A percentile compares a stretch with the other conserved stretches of the same genome.
phyloP scores from a whole-genome alignment of 1,140 invertebrate genomes.

The Diachasma alloeum region DNA sequence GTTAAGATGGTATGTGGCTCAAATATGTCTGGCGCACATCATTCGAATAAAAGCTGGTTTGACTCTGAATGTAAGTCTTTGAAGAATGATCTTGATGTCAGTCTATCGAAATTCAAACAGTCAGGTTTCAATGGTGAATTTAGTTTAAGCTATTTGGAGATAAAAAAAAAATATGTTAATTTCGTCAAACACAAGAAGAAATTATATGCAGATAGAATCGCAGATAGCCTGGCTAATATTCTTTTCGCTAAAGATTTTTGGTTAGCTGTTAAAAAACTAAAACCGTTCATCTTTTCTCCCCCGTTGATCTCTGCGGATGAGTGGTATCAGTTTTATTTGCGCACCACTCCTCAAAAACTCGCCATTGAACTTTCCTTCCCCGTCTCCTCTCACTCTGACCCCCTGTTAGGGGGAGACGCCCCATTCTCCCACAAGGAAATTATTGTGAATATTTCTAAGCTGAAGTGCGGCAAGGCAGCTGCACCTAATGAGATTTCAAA shows the following conservation, averaged over 20 bases:
- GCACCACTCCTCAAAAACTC: too few relatives aligned
- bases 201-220: not conserved
- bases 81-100: too few relatives aligned
- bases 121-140: not conserved
- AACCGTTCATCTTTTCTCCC: too few relatives aligned
- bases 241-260: not conserved
- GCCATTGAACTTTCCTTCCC: not conserved
- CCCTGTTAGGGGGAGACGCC: not conserved
- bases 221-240: not conserved
- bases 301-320: too few relatives aligned
- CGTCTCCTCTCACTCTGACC: not conserved
- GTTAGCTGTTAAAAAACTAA: too few relatives aligned
- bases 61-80: too few relatives aligned
- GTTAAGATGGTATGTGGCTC: too few relatives aligned
- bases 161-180: not conserved
- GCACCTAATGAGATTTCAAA: constrained; percentile 29
- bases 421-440: constrained; percentile 4
- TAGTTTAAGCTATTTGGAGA: not conserved
- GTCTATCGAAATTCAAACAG: too few relatives aligned
- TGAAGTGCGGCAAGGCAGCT: constrained; percentile 24
- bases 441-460: not conserved
- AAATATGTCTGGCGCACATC: too few relatives aligned
- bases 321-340: too few relatives aligned
- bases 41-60: too few relatives aligned
- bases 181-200: not conserved